Evolutionary conservation across 2,797 vertebrate species (phyloP), one percentile per base, ranked within the genome.

Genomic region (Catostomus latipinnis): DNA sequence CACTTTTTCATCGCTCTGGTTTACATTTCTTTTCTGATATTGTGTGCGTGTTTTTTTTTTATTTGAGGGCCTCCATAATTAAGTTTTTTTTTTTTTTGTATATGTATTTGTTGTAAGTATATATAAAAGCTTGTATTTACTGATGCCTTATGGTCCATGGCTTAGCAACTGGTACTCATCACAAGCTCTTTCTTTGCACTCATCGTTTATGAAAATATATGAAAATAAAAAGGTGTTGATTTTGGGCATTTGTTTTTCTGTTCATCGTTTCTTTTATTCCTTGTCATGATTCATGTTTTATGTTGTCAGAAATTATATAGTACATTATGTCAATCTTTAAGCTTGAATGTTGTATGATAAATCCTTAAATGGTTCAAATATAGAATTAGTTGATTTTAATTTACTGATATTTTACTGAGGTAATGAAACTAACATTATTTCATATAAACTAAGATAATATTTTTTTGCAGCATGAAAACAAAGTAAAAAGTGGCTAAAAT

Each of bases 181-280:
- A 92, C 88, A 83, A 91, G 90, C 91, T 92, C 90, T 92, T 93
- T 91, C 91, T 94, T 94, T 94, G 92, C 93, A 92, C 90, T 94
- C 94, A 94, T 94, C 89, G 89, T 94, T 92, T 92, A 92, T 86
- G 90, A 79, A 93, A 89, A 90, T 93, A 92, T 92, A 92, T 92
- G 88, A 93, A 90, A 95, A 94, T 94, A 89, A 90, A 90, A 93
- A 91, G 9, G 85, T 91, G 91, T 94, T 93, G 91, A 91, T 94
- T 94, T 95, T 93, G 89, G 87, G 93, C 54, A 87, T 93, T 94
- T 92, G 93, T 91, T 88, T 87, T 93, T 93, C 34, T 86, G 85
- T 93, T 91, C 83, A 88, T 93, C 87, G 88, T 91, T 81, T 88
- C 52, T 90, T 90, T 92, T 81, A 52, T 70, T 22, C 86, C 77